Percentiles rank a stretch among this genome's conserved stretches.
Evolutionary conservation across 2,797 vertebrate genomes (phyloP).

Genomic region (Lepus oiostolus): DNA sequence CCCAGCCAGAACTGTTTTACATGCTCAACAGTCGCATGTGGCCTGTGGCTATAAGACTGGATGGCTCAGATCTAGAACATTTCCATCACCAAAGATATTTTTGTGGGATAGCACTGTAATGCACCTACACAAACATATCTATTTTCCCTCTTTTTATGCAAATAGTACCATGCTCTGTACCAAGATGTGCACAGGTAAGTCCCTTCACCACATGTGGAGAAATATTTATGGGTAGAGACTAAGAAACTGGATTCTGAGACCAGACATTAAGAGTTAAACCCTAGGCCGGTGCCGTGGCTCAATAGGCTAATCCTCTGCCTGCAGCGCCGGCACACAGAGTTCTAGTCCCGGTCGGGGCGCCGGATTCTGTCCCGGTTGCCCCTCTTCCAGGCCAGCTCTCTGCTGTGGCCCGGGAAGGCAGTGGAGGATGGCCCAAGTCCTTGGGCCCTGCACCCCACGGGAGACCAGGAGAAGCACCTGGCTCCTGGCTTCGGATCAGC

Average conservation of each 20-base stretch:
- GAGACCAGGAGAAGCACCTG: no score
- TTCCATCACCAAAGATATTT: neutral
- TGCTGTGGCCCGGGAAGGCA: no score
- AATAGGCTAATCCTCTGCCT: no score
- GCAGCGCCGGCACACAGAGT: no score
- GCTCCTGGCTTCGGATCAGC: no score
- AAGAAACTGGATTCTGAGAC: neutral
- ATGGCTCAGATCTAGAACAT: neutral
- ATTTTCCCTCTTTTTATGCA: neutral
- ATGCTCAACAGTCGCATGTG: neutral
- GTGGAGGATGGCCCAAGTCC: no score
- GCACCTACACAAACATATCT: neutral
- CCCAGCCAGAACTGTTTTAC: neutral
- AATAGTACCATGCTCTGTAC: neutral
- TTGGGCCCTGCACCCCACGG: no score
- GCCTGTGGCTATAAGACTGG: neutral
- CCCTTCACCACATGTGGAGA: neutral
- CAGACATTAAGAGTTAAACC: neutral
- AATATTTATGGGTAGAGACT: neutral
- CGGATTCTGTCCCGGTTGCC: no score
- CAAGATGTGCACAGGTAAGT: neutral
- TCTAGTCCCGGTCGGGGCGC: no score
- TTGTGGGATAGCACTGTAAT: neutral
- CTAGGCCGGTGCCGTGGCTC: no score
- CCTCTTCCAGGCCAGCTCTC: no score